Evolutionary conservation across 2,797 vertebrate genomes (phyloP), one percentile per base, ranked within the genome.

Genomic region (Phyllotis vaccarum): DNA sequence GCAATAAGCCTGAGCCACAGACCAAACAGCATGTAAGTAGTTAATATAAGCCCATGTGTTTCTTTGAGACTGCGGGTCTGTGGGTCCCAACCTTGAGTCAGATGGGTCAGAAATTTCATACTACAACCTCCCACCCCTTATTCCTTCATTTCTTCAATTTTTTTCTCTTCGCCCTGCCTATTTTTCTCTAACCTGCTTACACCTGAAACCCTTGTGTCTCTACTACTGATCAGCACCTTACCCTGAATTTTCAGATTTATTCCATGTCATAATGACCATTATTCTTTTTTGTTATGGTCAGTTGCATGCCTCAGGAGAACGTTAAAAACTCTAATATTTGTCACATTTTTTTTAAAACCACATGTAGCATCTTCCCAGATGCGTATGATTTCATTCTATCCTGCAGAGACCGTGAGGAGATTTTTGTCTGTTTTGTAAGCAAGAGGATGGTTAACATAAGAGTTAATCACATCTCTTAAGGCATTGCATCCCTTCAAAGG

Each of bases 381-480:
- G 3, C 31, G 19, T 78, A 27, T 46, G 19, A 62, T 54, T 60
- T 96, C 21, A 68, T 85, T 90, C 86, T 49, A 62, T 31, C 2
- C 22, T 89, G 17, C n/a, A 7, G n/a, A 93, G 93, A 76, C 21
- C 34, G n/a, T n/a, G 19, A n/a, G 56, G 79, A 74, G 11, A 87
- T 62, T 96, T 94, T 54, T 78, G 75, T 6, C 72, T n/a, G 86
- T 86, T 94, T 91, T 87, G 89, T 7, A 91, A 9, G 6, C 37
- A 95, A 79, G n/a, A 89, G 95, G 92, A 66, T 64, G 72, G 52
- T 66, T 93, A 86, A 86, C 49, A n/a, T 2, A 46, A 60, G 62
- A 43, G 27, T 86, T 95, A 79, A 80, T 37, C 79, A 49, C 82
- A 22, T 86, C 94, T 49, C 16, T 9, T 75, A 92, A 86, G 86